Evolutionary conservation across 1,140 invertebrate species (phyloP), one percentile per base, ranked within the genome.

Genomic region (Rhopalosiphum padi): DNA sequence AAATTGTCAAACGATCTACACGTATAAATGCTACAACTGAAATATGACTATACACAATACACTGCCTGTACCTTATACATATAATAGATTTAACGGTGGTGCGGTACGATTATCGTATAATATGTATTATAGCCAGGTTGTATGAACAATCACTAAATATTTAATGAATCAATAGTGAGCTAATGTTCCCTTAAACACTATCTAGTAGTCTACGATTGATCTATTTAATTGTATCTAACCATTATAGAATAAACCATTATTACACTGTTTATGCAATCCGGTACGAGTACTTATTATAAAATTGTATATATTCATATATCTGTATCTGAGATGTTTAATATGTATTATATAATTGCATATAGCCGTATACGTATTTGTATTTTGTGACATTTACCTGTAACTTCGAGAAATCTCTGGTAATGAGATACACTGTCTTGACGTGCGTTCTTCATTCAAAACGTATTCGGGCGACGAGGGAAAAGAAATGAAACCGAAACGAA

Each of bases 371-470:
- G 60, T 77, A 77, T n/a, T 77, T 77, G 30, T 77, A 77, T 77
- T 51, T 77, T 77, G 60, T 77, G n/a, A n/a, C 60, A 77, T 41
- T 46, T 85, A 93, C 91, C 91, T 93, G 91, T 93, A 22, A 93
- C 82, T 83, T 51, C 82, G 82, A 93, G 46, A 37, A 46, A 93
- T 93, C 91, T 93, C 82, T 86, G 91, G 91, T 93, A 93, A 83
- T 23, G 82, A 93, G 91, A 93, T 25, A 93, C 82, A 37, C 53
- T 53, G n/a, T 93, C 91, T 86, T 85, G 91, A 93, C 91, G 91
- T 93, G 25, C 48, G 91, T 93, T 85, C 91, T 93, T 93, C 91
- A 93, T 93, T 93, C 91, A 93, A 93, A 93, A 86, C 48, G 43
- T 85, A 43, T 93, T 37, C 1, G n/a, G 35, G 35, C 21, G 46